Base-by-base conservation (phyloP, 2,888 invertebrate species). In the Epinotia demarniana region DNA sequence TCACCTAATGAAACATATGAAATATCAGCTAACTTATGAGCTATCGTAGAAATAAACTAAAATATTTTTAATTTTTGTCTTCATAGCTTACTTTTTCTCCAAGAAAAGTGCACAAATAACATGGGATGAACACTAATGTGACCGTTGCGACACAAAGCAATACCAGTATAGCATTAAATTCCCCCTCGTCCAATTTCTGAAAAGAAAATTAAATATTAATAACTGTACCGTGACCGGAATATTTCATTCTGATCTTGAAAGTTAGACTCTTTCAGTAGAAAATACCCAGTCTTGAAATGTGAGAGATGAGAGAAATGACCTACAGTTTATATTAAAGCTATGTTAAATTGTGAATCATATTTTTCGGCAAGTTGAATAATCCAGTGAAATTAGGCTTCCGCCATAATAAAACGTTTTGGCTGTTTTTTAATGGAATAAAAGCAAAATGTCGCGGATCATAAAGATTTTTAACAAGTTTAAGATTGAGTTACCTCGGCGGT, bases 141-240 rank as follows among this genome's bases (percentile, higher is more conserved):
- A 83, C 72, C 3, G 83, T 79, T 12, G 81, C 80, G 4, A 83
- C 61, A 64, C 81, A 83, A 12, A 87, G 76, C 18, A 85, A 43
- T 55, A 86, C 77, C 58, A 85, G 79, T 43, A 86, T 81, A 1
- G 79, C 82, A 69, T 87, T 82, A 3, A 85, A 72, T 78, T 87
- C 83, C 1, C 86, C 86, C n/a, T 69, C 78, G 9, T 85, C 84
- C 11, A 82, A 76, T 81, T 83, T 85, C 87, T 87, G 81, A 39
- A 83, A 84, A 43, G 66, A 62, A 58, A 75, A 64, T 69, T 33
- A 71, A 57, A 55, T 71, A 71, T 75, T 69, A 57, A 73, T 69
- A 75, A 64, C 58, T 23, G 49, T n/a, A 53, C 61, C 43, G 60
- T 64, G 60, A 66, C 43, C n/a, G 60, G 68, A 63, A 74, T 74